phyloP scores from a whole-genome alignment of 2,888 invertebrate species.

The Apotomis turbidana region DNA sequence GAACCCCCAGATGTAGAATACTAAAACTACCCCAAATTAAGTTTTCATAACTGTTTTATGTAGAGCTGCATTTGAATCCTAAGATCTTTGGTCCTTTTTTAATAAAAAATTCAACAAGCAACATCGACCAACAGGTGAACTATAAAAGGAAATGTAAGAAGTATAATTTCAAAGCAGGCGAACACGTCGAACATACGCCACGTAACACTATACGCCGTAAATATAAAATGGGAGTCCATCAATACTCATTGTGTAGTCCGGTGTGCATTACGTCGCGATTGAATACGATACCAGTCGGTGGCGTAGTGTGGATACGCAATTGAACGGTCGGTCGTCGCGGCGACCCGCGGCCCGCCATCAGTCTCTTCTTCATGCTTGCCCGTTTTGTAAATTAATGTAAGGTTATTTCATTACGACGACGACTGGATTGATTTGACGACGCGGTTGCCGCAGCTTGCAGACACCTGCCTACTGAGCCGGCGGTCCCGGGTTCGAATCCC shows the following conservation, averaged over 20 bases:
- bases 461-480: no score
- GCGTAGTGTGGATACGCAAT: constrained; percentile 41
- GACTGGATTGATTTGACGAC: no score
- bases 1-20: no score
- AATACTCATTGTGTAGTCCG: constrained; percentile 53
- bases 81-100: not conserved
- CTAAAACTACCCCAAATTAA: no score
- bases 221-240: constrained; percentile 51
- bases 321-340: not conserved
- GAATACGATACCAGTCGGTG: constrained; percentile 46
- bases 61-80: no score
- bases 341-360: no score
- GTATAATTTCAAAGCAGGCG: constrained; percentile 21
- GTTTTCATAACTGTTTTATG: no score
- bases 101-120: not conserved
- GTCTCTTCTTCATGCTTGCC: no score
- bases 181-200: constrained; percentile 35
- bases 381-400: no score
- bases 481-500: no score
- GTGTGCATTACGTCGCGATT: constrained; percentile 50
- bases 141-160: constrained; percentile 27
- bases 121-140: constrained; percentile 21
- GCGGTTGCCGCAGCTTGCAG: no score
- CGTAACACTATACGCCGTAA: constrained; percentile 47
- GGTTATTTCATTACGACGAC: no score